A percentile compares a stretch with the other conserved stretches of the same genome.
Conservation (phyloP, 2,113 vertebrate species). For the Pycnonotus jocosus region DNA sequence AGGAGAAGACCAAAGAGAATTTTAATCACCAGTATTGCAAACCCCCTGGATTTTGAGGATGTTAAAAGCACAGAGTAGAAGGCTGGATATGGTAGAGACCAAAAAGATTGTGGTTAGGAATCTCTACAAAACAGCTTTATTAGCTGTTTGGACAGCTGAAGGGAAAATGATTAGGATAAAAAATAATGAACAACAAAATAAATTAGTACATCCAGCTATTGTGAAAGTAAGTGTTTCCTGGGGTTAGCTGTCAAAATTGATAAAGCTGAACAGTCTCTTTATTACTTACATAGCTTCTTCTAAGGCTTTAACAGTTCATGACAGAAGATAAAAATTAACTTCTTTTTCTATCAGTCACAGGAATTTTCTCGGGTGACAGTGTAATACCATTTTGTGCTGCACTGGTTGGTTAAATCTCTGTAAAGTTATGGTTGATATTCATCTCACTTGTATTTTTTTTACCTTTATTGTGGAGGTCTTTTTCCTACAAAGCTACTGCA, state of each 20-base stretch:
- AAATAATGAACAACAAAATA: neutral
- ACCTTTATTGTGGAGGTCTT: neutral
- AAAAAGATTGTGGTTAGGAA: neutral
- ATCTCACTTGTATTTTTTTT: conserved; percentile 1
- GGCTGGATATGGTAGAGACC: neutral
- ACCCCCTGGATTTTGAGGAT: neutral
- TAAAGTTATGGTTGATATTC: neutral
- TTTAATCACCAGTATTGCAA: neutral
- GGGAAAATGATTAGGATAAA: neutral
- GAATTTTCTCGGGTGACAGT: neutral
- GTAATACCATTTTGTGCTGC: neutral
- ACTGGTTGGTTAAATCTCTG: neutral
- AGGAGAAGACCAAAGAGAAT: neutral
- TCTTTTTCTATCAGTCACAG: neutral
- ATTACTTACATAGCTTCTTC: neutral
- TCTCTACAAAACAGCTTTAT: neutral
- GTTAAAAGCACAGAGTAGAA: neutral
- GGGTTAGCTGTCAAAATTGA: neutral
- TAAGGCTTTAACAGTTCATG: neutral
- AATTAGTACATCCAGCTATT: neutral
- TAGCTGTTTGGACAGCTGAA: neutral
- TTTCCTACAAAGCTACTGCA: neutral
- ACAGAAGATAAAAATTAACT: neutral
- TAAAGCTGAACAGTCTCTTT: neutral
- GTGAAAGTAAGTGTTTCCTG: neutral